These are phyloP conservation scores for Eristalis tenax DNA, from an alignment of 2,888 invertebrate genomes.

Conservation along the genomic window DNA sequence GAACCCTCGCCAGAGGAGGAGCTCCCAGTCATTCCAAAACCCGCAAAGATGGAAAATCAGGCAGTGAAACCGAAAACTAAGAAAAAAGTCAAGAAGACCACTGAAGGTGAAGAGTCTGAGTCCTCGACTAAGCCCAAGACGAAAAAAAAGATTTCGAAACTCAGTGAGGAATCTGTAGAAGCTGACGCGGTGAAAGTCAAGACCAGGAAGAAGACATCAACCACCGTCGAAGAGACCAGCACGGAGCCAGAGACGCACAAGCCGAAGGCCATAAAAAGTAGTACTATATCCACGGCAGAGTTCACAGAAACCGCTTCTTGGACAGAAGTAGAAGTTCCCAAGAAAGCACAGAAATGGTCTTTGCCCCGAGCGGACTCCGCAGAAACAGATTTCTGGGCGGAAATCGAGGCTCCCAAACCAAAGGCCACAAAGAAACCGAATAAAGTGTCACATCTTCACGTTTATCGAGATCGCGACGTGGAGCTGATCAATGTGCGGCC, in stretches of 20 bases:
- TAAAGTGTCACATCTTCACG: neutral
- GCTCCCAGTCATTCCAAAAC: neutral
- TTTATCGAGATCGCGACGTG: conserved; percentile 35
- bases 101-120: neutral
- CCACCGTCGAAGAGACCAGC: neutral
- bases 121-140: neutral
- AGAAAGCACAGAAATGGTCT: neutral
- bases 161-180: neutral
- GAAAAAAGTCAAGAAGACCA: conserved; percentile 20
- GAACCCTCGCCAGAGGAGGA: neutral
- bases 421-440: neutral
- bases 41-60: neutral
- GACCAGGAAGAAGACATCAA: neutral
- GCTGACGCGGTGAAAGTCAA: neutral
- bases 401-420: conserved; percentile 16
- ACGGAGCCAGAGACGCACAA: neutral
- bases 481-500: conserved; percentile 39
- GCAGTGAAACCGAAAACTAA: neutral
- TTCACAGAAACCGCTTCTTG: neutral
- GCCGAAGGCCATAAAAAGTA: conserved; percentile 4
- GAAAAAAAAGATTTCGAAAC: neutral
- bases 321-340: neutral
- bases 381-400: conserved; percentile 37
- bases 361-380: neutral
- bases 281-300: neutral